Evolutionary conservation across 2,797 vertebrate species (phyloP), one percentile per base, ranked within the genome.

Genomic region (Botia almorhae): DNA sequence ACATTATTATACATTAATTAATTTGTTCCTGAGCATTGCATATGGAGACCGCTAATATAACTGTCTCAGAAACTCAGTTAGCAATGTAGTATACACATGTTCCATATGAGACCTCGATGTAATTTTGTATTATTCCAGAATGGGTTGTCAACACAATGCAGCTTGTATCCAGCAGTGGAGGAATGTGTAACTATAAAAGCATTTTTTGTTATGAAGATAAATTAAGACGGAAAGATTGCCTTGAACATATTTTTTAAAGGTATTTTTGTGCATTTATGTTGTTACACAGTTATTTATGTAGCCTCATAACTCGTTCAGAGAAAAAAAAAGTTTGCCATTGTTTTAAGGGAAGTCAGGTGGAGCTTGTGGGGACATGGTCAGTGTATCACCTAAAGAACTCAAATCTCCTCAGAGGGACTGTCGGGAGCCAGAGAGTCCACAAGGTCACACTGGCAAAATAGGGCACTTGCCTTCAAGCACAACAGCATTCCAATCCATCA

Each of bases 391-490:
- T 87, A 86, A 89, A 83, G 83, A 89, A 88, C 85, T 87, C 82
- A 70, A 85, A 89, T 82, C 86, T 86, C 76, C 86, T 87, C 21
- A 33, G 87, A 90, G 89, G 90, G 81, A 84, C 78, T 82, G 82
- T 87, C 77, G 88, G 89, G 83, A 89, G 88, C 87, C 90, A 89
- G 81, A 76, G 81, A 83, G 87, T 86, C 81, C 87, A 87, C 91
- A 91, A 92, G 90, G 91, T 93, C 90, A 89, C 21, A 85, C 84
- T 85, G 82, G 88, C 83, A 88, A 84, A 90, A 79, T 58, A 76
- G 86, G 76, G 81, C 61, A 74, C 78, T 63, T 85, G 89, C 88
- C 90, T 89, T 77, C 87, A 85, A 86, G 79, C 80, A 50, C 73
- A 36, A 87, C 84, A 78, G 87, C 87, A 89, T 90, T 89, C 86